phyloP scores from a whole-genome alignment of 2,113 vertebrate species.

The Etheostoma cragini region DNA sequence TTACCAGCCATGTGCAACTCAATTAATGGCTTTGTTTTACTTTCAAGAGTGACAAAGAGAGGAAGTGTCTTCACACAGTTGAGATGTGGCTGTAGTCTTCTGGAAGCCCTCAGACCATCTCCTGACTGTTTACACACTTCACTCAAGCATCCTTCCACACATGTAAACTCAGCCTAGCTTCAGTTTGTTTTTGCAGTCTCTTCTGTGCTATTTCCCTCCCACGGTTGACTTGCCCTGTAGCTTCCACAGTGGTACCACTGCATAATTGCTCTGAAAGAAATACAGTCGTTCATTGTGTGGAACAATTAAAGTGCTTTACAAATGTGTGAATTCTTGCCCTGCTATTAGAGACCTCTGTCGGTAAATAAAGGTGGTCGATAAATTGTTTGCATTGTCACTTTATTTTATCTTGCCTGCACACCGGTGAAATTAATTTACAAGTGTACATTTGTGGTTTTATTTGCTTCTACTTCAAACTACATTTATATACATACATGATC shows the following conservation, averaged over 20 bases:
- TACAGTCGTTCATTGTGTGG: conserved; percentile 80
- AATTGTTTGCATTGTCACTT: conserved; percentile 70
- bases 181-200: conserved; percentile 63
- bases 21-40: conserved; percentile 55
- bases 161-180: conserved; percentile 55
- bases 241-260: conserved; percentile 77
- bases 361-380: conserved; percentile 87
- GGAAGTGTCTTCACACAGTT: conserved; percentile 50
- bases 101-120: conserved; percentile 33
- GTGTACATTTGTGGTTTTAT: neutral
- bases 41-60: conserved; percentile 40
- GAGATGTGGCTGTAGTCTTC: conserved; percentile 40
- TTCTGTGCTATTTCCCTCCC: conserved; percentile 64
- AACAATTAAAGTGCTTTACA: conserved; percentile 78
- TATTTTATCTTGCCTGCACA: neutral
- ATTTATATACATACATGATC: neutral
- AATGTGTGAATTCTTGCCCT: conserved; percentile 87
- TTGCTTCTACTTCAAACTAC: neutral
- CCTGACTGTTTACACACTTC: conserved; percentile 75
- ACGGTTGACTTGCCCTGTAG: conserved; percentile 68
- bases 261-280: conserved; percentile 87
- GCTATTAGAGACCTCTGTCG: conserved; percentile 86
- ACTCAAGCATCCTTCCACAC: conserved; percentile 64
- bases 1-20: conserved; percentile 45
- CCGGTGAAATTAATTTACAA: neutral